Conservation (phyloP, 2,888 invertebrate genomes). For the Eupithecia insigniata region DNA sequence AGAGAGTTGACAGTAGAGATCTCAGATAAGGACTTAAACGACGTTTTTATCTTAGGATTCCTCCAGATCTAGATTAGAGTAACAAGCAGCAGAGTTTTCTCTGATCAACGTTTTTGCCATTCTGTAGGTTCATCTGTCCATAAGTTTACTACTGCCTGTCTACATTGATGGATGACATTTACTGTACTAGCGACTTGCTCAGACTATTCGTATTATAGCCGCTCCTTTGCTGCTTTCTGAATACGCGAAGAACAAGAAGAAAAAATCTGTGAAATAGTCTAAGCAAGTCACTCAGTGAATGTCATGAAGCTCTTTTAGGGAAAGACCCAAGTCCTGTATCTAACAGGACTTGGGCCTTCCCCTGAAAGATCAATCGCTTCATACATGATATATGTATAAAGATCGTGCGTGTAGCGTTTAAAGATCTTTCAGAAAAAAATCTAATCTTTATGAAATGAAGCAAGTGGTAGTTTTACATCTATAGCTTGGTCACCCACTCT, state of each 20-base stretch:
- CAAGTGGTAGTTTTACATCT: neutral
- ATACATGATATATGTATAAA: too few species aligned
- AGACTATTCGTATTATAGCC: neutral
- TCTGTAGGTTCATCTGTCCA: neutral
- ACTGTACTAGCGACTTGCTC: too few species aligned
- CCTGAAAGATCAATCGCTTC: too few species aligned
- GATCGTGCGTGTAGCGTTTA: too few species aligned
- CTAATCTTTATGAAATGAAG: neutral
- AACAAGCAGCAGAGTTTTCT: conserved; percentile 8
- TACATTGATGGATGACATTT: too few species aligned
- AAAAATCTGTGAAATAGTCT: neutral
- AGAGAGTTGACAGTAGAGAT: conserved; percentile 35
- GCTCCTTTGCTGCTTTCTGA: neutral
- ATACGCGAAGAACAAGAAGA: too few species aligned
- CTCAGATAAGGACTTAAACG: conserved; percentile 18
- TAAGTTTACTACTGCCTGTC: neutral
- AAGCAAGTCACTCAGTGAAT: neutral
- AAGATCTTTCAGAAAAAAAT: too few species aligned
- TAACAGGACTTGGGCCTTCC: neutral
- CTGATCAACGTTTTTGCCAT: neutral
- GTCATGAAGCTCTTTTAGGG: too few species aligned
- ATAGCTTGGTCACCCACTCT: conserved; percentile 5
- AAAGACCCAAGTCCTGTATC: too few species aligned
- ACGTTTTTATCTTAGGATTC: conserved; percentile 23
- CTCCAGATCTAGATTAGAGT: conserved; percentile 14